Base-by-base conservation (phyloP, 2,888 invertebrate genomes). In the Apotomis betuletana region DNA sequence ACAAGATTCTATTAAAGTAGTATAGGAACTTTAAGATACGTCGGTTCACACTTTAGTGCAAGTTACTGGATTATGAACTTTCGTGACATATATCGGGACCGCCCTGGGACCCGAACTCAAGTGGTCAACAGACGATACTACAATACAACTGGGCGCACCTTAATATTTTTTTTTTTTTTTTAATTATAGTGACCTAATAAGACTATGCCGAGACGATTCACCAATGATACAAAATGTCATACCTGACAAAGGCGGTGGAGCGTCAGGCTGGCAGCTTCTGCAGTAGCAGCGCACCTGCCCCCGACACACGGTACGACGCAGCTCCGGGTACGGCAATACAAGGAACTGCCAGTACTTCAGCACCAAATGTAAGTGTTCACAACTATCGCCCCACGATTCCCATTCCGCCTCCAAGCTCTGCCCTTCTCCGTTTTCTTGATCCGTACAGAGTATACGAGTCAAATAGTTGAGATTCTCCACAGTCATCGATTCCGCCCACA, bases 221-320 rank as follows among this genome's bases (percentile, higher is more conserved):
- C 15, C 15, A 15, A 15, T 15, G 15, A 15, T 15, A 15, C 15
- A 15, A 15, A 15, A 15, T 15, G 41, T 41, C 41, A 41, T 77
- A 92, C 92, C 92, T 75, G 87, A 80, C 44, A 88, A 81, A 1
- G 81, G 75, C 0, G 83, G 75, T 10, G 81, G 80, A 0, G 83
- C 85, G 3, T 89, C 87, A 0, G 91, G 88, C 67, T 88, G 85
- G 70, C 92, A 92, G 52, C 82, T 84, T 54, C 57, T 46, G 75
- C 92, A 92, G 76, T 87, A 86, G 78, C 92, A 92, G 52, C 83
- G 83, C 13, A 91, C 88, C 72, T 89, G 88, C 0, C 91, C 91
- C 85, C 90, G 87, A 0, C 89, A 87, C 6, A 91, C 87, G 0
- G 89, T 89, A 46, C 83, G 85, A 12, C 89, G 79, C 71, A 92